Evolutionary conservation across 2,888 invertebrate genomes (phyloP), one percentile per base, ranked within the genome.

Genomic region (Dicyrtomina minuta): DNA sequence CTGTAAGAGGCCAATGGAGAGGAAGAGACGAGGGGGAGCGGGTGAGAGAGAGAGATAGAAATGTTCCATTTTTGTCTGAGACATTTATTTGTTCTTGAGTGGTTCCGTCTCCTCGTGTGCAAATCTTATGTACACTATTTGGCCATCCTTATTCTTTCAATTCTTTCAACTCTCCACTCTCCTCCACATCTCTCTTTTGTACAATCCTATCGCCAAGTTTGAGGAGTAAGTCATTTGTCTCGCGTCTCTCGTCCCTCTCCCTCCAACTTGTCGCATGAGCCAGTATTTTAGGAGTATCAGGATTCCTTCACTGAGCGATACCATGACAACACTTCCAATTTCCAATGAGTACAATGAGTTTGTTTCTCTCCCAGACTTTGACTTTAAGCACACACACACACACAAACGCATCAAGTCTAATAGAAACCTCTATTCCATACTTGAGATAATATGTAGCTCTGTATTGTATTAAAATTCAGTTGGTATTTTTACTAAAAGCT

Each of bases 31-130:
- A n/a, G n/a, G n/a, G n/a, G n/a, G n/a, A n/a, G n/a, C n/a, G n/a
- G 15, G 49, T 5, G 49, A 15, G 49, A 10, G 10, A 39, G 33
- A 39, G n/a, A 59, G 41, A 59, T 59, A 41, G 56, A 41, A 59
- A 59, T 59, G 59, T 3, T 22, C 39, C 22, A 24, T 53, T 41
- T 59, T 59, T 59, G 41, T 41, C 59, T 41, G 15, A n/a, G 59
- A 41, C 59, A 59, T 59, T 41, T 59, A 59, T 59, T 59, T 59
- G 59, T 59, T 41, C 59, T 59, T 41, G 22, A 59, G 59, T 59
- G 17, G 41, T 39, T 4, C 6, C 17, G 17, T n/a, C 3, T 58
- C 15, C 39, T n/a, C 12, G 20, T 10, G n/a, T n/a, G n/a, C n/a
- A n/a, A n/a, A n/a, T n/a, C n/a, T n/a, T n/a, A n/a, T 46, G 46